These are phyloP conservation scores for Apamea epomidion DNA, from an alignment of 2,888 invertebrate species.

Conservation along the genomic window DNA sequence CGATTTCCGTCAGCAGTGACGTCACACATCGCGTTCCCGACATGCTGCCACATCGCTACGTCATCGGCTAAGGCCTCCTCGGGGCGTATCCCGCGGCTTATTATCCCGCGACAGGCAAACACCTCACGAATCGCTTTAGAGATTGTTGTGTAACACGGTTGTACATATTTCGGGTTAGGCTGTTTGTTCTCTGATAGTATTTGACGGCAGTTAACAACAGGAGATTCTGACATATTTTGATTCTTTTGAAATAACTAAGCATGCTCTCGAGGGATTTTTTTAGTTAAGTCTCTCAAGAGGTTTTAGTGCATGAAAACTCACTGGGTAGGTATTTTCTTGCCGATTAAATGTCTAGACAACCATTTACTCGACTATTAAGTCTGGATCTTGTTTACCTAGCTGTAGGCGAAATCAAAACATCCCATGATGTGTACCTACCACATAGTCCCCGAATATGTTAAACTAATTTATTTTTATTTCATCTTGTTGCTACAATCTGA, in stretches of 20 bases:
- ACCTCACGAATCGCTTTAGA: slow-evolving; percentile 45
- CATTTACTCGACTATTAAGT: background rate
- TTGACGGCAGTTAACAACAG: slow-evolving; percentile 35
- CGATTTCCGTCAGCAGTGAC: slow-evolving; percentile 3
- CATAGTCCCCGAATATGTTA: background rate
- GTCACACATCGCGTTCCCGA: slow-evolving; percentile 11
- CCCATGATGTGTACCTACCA: background rate
- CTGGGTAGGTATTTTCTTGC: slow-evolving; percentile 1
- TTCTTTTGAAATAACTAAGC: slow-evolving; percentile 21
- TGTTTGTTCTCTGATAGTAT: slow-evolving; percentile 48
- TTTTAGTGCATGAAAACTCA: background rate
- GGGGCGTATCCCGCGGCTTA: slow-evolving; percentile 46
- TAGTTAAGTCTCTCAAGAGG: background rate
- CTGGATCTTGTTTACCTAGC: slow-evolving; percentile 3
- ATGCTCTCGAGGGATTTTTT: background rate
- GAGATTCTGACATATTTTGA: slow-evolving; percentile 21
- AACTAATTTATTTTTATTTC: background rate
- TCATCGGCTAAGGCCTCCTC: slow-evolving; percentile 54
- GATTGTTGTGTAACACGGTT: slow-evolving; percentile 53
- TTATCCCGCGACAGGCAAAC: slow-evolving; percentile 59
- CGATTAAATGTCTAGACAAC: slow-evolving; percentile 29
- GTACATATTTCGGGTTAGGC: slow-evolving; percentile 22
- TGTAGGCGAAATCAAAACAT: background rate
- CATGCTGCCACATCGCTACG: slow-evolving; percentile 31
- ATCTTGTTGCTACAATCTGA: too few relatives aligned